Evolutionary conservation across 2,113 vertebrate species (phyloP).

Genomic region (Hippocampus comes): DNA sequence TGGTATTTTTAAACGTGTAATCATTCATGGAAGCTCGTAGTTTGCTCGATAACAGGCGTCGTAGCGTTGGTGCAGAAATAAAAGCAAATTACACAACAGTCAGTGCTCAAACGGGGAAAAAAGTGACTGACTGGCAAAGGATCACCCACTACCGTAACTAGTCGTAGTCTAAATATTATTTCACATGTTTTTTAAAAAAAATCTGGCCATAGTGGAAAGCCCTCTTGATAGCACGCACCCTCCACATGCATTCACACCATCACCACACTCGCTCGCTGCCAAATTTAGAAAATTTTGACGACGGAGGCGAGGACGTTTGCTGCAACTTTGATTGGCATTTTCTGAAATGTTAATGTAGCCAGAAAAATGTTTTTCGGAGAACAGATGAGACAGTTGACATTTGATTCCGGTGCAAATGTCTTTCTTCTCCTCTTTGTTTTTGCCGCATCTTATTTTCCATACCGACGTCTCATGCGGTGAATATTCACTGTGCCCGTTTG

Average conservation of each 20-base stretch:
- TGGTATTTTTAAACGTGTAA: background rate
- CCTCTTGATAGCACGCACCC: too few relatives aligned
- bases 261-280: background rate
- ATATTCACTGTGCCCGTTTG: background rate
- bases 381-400: conserved; percentile 3
- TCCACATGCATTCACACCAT: background rate
- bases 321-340: conserved; percentile 2
- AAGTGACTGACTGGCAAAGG: too few relatives aligned
- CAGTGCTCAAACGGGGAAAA: too few relatives aligned
- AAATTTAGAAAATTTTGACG: background rate
- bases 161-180: too few relatives aligned
- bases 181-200: too few relatives aligned
- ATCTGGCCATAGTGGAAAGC: too few relatives aligned
- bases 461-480: background rate
- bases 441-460: background rate
- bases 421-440: background rate
- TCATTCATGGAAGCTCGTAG: background rate
- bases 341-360: background rate
- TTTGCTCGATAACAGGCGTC: background rate
- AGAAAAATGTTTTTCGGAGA: conserved; percentile 5
- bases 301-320: conserved; percentile 3
- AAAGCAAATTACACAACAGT: too few relatives aligned
- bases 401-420: background rate
- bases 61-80: too few relatives aligned
- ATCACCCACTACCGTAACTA: too few relatives aligned